Evolutionary conservation across 1,140 invertebrate species (phyloP), one percentile per base, ranked within the genome.

Genomic region (Goniozus legneri): DNA sequence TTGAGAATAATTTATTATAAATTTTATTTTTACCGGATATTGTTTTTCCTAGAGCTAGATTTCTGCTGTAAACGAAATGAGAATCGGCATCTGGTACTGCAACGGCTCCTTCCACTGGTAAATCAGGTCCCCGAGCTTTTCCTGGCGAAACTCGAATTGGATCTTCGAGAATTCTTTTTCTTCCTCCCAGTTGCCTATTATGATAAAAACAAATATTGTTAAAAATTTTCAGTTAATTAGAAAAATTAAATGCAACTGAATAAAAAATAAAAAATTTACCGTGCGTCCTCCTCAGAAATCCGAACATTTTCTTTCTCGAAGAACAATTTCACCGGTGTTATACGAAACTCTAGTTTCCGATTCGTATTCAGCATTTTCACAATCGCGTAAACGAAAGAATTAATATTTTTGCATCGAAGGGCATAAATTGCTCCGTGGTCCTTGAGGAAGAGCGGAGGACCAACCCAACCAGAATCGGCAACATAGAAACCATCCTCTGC

Each of bases 281-380:
- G n/a, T n/a, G n/a, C n/a, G n/a, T n/a, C n/a, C n/a, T n/a, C n/a
- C n/a, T n/a, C n/a, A n/a, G 6, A 45, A 40, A 10, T 54, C 19
- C 4, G 4, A 27, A 6, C 24, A 27, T 6, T 10, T 2, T 53
- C 34, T 22, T 42, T 58, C 8, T 55, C 54, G 16, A 71, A 74
- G 1, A 16, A 40, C 2, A 69, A 55, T 0, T n/a, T 10, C 0
- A 76, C 3, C 1, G 74, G 53, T 1, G 62, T 69, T 1, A 75
- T 22, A 3, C 34, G 52, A 41, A 75, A 69, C 6, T 60, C 60
- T 0, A 70, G 27, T 38, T 58, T 52, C 15, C 62, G 62, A 48
- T 75, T 69, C 0, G 64, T 68, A 27, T 76, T 74, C 0, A 76
- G 36, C 12, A 73, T 73, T 32, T 69, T 75, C 0, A 58, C 59